A percentile compares a stretch with the other conserved stretches of the same genome.
Conservation (phyloP, 1,140 invertebrate species). For the Saxidomus purpurata region DNA sequence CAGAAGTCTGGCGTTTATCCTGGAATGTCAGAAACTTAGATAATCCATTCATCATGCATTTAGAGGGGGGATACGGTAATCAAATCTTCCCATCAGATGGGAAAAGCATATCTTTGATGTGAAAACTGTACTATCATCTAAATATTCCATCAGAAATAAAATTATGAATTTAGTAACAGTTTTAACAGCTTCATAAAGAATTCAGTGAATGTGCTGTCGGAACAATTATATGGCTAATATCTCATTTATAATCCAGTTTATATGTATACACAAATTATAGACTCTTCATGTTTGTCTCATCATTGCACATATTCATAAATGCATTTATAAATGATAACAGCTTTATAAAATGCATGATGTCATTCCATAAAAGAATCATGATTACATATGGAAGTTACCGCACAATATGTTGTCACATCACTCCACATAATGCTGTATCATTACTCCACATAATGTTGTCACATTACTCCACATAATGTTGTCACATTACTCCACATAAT, state of each 20-base stretch:
- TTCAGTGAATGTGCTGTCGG: background rate
- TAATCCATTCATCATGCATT: conserved; percentile 30
- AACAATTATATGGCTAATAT: too few relatives aligned
- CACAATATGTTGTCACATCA: too few relatives aligned
- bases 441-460: too few relatives aligned
- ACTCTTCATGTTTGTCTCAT: background rate
- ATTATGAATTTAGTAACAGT: background rate
- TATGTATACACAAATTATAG: background rate
- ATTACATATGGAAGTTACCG: too few relatives aligned
- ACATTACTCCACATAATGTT: too few relatives aligned
- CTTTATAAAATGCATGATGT: too few relatives aligned
- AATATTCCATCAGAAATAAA: background rate
- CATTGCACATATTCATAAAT: too few relatives aligned
- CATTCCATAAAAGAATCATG: too few relatives aligned
- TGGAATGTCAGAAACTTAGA: conserved; percentile 1
- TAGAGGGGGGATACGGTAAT: background rate
- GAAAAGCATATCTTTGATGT: conserved; percentile 1
- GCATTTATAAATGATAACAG: too few relatives aligned
- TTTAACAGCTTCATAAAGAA: background rate
- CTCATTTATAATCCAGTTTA: too few relatives aligned
- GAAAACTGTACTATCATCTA: background rate
- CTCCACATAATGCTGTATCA: too few relatives aligned
- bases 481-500: too few relatives aligned
- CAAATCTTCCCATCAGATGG: background rate
- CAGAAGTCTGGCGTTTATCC: conserved; percentile 8